Evolutionary conservation across 2,888 invertebrate species (phyloP).

Genomic region (Syrphus vitripennis): DNA sequence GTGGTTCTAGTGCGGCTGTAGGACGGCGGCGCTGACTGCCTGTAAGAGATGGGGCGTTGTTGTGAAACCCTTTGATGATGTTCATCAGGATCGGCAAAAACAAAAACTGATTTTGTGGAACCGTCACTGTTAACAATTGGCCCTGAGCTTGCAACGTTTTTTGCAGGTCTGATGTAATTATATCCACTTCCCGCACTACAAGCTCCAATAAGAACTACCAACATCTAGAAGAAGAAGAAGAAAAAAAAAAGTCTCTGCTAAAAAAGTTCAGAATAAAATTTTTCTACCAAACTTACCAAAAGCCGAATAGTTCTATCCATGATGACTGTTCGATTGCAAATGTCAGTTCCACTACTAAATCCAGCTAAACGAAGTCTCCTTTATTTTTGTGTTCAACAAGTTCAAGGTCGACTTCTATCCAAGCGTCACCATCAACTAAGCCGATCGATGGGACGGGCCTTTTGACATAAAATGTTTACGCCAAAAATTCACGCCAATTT

Average conservation of each 20-base stretch:
- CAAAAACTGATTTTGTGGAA: slow-evolving; percentile 36
- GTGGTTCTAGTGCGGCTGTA: background rate
- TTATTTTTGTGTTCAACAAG: slow-evolving; percentile 43
- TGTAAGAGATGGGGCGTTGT: background rate
- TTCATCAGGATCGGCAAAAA: slow-evolving; percentile 33
- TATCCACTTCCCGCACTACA: slow-evolving; percentile 36
- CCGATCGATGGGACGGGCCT: background rate
- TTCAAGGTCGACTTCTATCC: slow-evolving; percentile 36
- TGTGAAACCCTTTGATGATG: background rate
- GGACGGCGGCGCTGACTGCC: background rate
- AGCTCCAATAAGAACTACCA: background rate
- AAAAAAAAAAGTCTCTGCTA: background rate
- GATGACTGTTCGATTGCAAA: slow-evolving; percentile 45
- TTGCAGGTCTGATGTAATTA: slow-evolving; percentile 11
- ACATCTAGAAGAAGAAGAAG: slow-evolving; percentile 4
- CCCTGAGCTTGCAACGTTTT: background rate
- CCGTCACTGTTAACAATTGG: background rate
- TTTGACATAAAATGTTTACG: background rate
- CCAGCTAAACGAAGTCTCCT: slow-evolving; percentile 37
- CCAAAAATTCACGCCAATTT: slow-evolving; percentile 1
- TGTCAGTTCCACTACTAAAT: slow-evolving; percentile 19
- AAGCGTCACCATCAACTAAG: background rate
- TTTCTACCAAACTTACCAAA: slow-evolving; percentile 23
- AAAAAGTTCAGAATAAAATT: background rate
- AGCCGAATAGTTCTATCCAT: slow-evolving; percentile 46